Percentiles rank a stretch among this genome's conserved stretches.
These are phyloP conservation scores for Apocheima hispidaria DNA, from an alignment of 2,888 invertebrate species.

Conservation along the genomic window DNA sequence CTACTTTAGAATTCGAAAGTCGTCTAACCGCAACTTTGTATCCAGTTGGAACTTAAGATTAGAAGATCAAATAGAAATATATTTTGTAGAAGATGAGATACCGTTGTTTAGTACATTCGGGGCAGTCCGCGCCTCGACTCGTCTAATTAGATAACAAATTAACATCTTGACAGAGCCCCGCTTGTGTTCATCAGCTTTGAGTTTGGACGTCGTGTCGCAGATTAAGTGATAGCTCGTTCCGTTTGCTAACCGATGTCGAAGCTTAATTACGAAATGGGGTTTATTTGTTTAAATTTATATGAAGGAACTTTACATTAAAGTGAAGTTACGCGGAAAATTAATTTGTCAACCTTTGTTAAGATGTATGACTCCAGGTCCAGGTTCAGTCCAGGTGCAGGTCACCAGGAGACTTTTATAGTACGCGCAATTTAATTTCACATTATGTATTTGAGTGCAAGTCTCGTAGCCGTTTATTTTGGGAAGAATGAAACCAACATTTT, in stretches of 20 bases:
- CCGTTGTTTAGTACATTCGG: conserved; percentile 7
- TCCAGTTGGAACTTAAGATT: too few relatives aligned
- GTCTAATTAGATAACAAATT: conserved; percentile 81
- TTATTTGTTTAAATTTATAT: conserved; percentile 20
- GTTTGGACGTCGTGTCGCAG: conserved; percentile 37
- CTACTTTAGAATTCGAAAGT: too few relatives aligned
- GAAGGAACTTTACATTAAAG: conserved; percentile 12
- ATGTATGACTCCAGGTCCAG: not conserved
- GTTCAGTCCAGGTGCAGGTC: too few relatives aligned
- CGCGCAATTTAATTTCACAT: too few relatives aligned
- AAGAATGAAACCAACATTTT: too few relatives aligned
- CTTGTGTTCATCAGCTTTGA: conserved; percentile 65
- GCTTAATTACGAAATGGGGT: conserved; percentile 28
- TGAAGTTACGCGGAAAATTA: conserved; percentile 19
- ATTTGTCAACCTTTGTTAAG: conserved; percentile 20
- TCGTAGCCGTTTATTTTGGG: too few relatives aligned
- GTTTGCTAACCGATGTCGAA: conserved; percentile 59
- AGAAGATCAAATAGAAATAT: not conserved
- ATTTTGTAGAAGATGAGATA: conserved; percentile 6
- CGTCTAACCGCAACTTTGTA: too few relatives aligned
- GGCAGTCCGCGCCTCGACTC: conserved; percentile 50
- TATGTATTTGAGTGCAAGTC: too few relatives aligned
- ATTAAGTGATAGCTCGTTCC: conserved; percentile 58
- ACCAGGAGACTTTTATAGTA: too few relatives aligned
- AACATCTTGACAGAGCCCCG: conserved; percentile 70